Conservation (phyloP, 2,797 vertebrate species). For the Pantherophis alleghaniensis region DNA sequence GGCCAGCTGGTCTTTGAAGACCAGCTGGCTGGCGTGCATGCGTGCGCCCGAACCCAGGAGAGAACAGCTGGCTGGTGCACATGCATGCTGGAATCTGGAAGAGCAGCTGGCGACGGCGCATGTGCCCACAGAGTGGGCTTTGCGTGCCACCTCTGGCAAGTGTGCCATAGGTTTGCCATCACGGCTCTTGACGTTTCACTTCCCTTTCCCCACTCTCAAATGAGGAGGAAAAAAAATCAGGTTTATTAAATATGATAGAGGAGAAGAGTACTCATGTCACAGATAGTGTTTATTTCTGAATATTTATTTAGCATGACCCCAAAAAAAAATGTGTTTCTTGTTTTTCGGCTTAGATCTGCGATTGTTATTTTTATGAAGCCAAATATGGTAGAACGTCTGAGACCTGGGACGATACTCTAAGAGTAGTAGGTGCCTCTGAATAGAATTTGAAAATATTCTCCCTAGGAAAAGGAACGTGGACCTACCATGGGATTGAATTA, state of each 20-base stretch:
- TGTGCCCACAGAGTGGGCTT: too few relatives aligned
- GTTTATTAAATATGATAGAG: constrained; percentile 60
- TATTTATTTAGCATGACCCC: constrained; percentile 73
- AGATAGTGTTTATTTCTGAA: constrained; percentile 62
- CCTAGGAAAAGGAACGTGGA: background rate
- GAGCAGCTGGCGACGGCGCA: too few relatives aligned
- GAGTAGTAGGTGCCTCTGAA: background rate
- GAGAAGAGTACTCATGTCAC: constrained; percentile 54
- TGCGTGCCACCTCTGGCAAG: too few relatives aligned
- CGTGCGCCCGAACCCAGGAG: too few relatives aligned
- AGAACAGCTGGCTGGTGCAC: too few relatives aligned
- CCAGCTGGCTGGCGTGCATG: too few relatives aligned
- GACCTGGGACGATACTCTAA: background rate
- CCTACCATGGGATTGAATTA: background rate
- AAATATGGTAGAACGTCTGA: background rate
- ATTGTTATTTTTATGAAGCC: constrained; percentile 15
- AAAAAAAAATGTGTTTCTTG: constrained; percentile 46
- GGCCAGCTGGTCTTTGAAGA: too few relatives aligned
- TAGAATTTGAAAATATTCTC: background rate
- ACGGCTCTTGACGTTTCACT: background rate
- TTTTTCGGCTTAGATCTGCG: constrained; percentile 38
- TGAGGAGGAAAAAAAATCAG: constrained; percentile 54
- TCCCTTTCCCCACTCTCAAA: background rate
- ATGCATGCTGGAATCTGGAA: too few relatives aligned
- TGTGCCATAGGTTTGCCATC: too few relatives aligned